A percentile compares a stretch with the other conserved stretches of the same genome.
phyloP scores from a whole-genome alignment of 2,113 vertebrate species.

The Triplophysa siluroides region DNA sequence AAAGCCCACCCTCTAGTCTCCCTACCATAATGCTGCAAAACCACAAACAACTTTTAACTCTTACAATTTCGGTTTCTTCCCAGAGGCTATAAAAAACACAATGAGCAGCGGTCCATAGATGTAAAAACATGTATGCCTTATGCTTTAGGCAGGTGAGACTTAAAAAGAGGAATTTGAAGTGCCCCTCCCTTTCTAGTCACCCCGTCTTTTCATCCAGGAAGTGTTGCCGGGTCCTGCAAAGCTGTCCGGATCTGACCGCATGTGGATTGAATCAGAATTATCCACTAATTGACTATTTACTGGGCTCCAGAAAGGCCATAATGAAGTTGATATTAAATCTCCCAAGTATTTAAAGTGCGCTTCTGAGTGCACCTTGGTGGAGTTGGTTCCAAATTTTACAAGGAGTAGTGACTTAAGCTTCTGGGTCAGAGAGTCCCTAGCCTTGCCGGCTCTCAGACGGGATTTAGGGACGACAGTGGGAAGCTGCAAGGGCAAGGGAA shows the following conservation, averaged over 20 bases:
- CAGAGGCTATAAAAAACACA: conserved; percentile 20
- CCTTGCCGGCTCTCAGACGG: conserved; percentile 75
- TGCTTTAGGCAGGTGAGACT: neutral
- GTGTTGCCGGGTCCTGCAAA: conserved; percentile 29
- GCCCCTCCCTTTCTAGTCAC: conserved; percentile 8
- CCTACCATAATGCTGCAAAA: neutral
- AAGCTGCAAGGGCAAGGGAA: conserved; percentile 76
- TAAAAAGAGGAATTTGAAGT: neutral
- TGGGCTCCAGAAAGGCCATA: conserved; percentile 89
- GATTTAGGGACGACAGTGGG: conserved; percentile 81
- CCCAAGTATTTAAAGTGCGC: conserved; percentile 92
- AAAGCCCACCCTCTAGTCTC: conserved; percentile 20
- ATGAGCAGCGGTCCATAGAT: neutral
- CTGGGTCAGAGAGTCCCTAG: conserved; percentile 75
- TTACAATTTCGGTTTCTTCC: neutral
- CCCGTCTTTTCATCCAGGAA: conserved; percentile 29
- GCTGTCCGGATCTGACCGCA: conserved; percentile 71
- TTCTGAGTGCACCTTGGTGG: conserved; percentile 83
- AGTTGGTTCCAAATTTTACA: conserved; percentile 85
- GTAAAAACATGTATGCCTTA: neutral
- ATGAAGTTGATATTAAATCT: conserved; percentile 99
- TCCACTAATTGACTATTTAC: conserved; percentile 99
- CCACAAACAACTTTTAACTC: conserved; percentile 18
- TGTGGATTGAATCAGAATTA: conserved; percentile 98
- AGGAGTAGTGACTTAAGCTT: conserved; percentile 89